A percentile compares a stretch with the other conserved stretches of the same genome.
Evolutionary conservation across 1,140 invertebrate species (phyloP).

Genomic region (Leucophenga varia): DNA sequence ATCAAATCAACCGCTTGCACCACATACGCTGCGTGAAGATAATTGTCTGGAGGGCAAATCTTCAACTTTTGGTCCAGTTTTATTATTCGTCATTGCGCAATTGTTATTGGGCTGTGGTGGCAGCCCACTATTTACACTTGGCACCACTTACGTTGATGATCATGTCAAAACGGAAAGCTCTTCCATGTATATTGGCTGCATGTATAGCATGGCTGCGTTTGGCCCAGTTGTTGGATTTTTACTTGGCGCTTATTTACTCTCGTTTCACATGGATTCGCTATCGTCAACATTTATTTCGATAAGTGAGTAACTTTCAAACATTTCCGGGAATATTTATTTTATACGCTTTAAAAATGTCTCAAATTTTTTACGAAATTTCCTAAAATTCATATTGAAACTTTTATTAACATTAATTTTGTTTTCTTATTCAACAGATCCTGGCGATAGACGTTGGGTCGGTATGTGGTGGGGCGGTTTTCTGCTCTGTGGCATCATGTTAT

Average conservation of each 20-base stretch:
- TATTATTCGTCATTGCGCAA: constrained; percentile 86
- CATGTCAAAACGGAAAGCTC: constrained; percentile 81
- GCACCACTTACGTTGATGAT: constrained; percentile 87
- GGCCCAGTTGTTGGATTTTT: constrained; percentile 90
- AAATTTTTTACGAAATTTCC: too few relatives aligned
- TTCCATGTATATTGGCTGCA: constrained; percentile 85
- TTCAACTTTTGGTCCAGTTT: constrained; percentile 75
- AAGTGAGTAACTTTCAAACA: constrained; percentile 63
- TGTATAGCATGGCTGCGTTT: constrained; percentile 92
- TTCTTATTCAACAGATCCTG: constrained; percentile 62
- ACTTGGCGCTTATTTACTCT: constrained; percentile 84
- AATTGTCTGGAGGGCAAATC: constrained; percentile 80
- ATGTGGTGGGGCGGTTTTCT: constrained; percentile 96
- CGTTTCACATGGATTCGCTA: constrained; percentile 86
- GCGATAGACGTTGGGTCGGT: constrained; percentile 85
- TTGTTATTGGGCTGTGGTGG: constrained; percentile 87
- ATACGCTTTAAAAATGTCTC: background rate
- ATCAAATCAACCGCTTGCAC: constrained; percentile 69
- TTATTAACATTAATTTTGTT: too few relatives aligned
- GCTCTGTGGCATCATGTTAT: constrained; percentile 75
- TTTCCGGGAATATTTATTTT: background rate
- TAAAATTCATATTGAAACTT: too few relatives aligned
- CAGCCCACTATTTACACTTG: constrained; percentile 78
- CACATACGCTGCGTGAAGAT: constrained; percentile 70
- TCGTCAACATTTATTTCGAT: constrained; percentile 70